Base-by-base conservation (phyloP, 2,797 vertebrate genomes). In the Ficedula albicollis region DNA sequence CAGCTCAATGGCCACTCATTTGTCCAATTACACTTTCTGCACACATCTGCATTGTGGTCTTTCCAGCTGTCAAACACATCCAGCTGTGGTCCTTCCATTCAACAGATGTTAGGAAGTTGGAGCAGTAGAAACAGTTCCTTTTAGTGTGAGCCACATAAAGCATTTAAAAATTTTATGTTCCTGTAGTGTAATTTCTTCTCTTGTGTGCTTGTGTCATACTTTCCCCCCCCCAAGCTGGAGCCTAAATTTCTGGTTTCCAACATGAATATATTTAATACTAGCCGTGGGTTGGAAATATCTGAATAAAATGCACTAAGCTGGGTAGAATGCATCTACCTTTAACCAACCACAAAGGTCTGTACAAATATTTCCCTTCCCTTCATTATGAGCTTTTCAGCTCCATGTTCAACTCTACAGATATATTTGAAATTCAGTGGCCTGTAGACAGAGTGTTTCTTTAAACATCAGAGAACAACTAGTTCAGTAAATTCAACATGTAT, bases 171-270 rank as follows among this genome's bases (percentile, higher is more conserved):
- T 29, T 49, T 81, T 25, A 30, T 19, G 15, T 58, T 86, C 14
- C 20, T 13, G 4, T 11, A 43, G 4, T 6, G 8, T 38, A 10
- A 18, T 46, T 86, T 73, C 10, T 11, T 70, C 36, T 68, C 19
- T 38, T 19, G 10, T 1, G 5, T 36, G 10, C 7, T 60, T 51
- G 13, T 46, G 36, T 36, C 59, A 44, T 4, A 16, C 10, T 26
- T 43, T 9, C 13, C 12, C 3, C 19, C 25, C 39, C 11, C 11
- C 15, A 27, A 2, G 9, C 0, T 12, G 25, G 5, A 27, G 8
- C 6, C 30, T 55, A 23, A 69, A n/a, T 39, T 54, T 26, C 39
- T 17, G 1, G 2, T 59, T 78, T 73, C 23, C 34, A 74, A 22
- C 17, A 41, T 3, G 6, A 78, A 62, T 11, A 26, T 7, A 25